A percentile compares a stretch with the other conserved stretches of the same genome.
Conservation (phyloP, 1,140 invertebrate species). For the Andrena cerasifolii region DNA sequence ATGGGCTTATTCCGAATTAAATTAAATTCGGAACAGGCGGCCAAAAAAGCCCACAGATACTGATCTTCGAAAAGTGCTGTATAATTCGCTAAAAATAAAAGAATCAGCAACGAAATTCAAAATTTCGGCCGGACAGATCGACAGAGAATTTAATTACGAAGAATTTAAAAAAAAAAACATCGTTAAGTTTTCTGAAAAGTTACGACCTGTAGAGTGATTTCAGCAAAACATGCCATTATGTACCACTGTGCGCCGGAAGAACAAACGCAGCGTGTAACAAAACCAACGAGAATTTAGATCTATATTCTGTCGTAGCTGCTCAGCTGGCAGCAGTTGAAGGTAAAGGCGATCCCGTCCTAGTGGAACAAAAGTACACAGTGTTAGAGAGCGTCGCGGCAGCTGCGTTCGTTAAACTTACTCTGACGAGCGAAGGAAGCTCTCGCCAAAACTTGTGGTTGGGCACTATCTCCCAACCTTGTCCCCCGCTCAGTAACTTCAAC, state of each 20-base stretch:
- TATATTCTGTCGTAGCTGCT: constrained; percentile 72
- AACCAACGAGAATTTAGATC: constrained; percentile 2
- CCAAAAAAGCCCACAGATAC: too few species aligned
- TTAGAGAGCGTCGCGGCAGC: neutral
- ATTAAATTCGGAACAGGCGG: too few species aligned
- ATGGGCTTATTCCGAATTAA: too few species aligned
- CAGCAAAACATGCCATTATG: too few species aligned
- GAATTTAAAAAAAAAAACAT: too few species aligned
- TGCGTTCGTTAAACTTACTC: constrained; percentile 65
- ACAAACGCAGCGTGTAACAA: constrained; percentile 14
- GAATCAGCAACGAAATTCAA: too few species aligned
- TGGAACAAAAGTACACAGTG: neutral
- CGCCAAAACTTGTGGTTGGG: constrained; percentile 80
- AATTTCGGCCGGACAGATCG: too few species aligned
- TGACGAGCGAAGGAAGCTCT: constrained; percentile 74
- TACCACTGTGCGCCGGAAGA: neutral
- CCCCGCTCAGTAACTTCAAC: constrained; percentile 75
- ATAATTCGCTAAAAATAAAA: too few species aligned
- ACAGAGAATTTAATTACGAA: too few species aligned
- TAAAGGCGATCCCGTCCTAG: constrained; percentile 69
- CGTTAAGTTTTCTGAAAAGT: too few species aligned
- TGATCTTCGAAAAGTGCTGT: too few species aligned
- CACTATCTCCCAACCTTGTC: constrained; percentile 79
- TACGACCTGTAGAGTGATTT: too few species aligned
- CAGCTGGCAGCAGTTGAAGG: constrained; percentile 63